Conservation (phyloP, 1,140 invertebrate genomes). For the Anthonomus grandis region DNA sequence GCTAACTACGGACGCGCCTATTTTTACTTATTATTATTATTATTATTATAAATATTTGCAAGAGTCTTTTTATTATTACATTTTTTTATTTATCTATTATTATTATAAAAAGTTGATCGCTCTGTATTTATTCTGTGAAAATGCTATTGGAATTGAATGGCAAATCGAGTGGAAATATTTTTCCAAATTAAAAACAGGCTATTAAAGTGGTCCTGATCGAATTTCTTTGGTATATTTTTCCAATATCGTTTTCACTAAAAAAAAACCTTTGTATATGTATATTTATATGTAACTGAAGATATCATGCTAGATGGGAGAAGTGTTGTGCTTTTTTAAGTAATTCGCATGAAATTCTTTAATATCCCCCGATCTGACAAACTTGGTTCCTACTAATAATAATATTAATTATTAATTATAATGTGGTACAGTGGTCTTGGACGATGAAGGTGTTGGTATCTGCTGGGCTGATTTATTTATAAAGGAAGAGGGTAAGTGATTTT, state of each 20-base stretch:
- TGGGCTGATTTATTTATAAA: not conserved
- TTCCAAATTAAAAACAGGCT: not conserved
- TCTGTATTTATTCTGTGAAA: slow-evolving; percentile 43
- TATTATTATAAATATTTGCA: slow-evolving; percentile 41
- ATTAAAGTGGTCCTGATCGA: not conserved
- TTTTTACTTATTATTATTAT: slow-evolving; percentile 50
- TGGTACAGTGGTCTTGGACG: slow-evolving; percentile 37
- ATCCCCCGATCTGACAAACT: slow-evolving; percentile 48
- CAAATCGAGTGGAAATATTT: not conserved
- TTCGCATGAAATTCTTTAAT: slow-evolving; percentile 20
- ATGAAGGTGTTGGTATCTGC: not conserved
- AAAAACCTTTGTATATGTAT: slow-evolving; percentile 35
- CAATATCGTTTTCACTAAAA: not conserved
- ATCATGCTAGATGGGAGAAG: slow-evolving; percentile 44
- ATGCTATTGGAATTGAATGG: not conserved
- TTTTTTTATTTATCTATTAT: slow-evolving; percentile 42
- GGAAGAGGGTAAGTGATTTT: slow-evolving; percentile 8
- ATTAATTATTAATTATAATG: slow-evolving; percentile 44
- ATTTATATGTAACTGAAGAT: slow-evolving; percentile 48
- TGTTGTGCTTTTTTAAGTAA: slow-evolving; percentile 25
- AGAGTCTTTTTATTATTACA: slow-evolving; percentile 48
- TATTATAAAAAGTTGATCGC: slow-evolving; percentile 40
- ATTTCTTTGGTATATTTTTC: not conserved
- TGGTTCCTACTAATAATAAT: slow-evolving; percentile 55
- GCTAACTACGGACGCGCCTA: slow-evolving; percentile 37